Evolutionary conservation across 2,888 invertebrate genomes (phyloP), one percentile per base, ranked within the genome.

Genomic region (Drosophila leonis): DNA sequence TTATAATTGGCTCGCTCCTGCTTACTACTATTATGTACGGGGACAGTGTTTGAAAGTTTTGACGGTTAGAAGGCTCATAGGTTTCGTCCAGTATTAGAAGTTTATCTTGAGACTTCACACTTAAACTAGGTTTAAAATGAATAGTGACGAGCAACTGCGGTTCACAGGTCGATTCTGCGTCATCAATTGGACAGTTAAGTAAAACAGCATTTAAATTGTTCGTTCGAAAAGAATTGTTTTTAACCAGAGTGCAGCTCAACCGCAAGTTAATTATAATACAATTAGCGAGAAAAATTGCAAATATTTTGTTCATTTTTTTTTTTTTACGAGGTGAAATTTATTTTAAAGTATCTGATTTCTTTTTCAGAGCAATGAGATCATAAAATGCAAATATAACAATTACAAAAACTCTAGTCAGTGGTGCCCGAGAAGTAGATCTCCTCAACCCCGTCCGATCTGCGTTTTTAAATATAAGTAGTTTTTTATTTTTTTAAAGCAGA

Each of bases 101-200:
- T 18, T 65, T 80, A n/a, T 83, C 56, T 49, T 59, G 24, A 39
- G 42, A 51, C n/a, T 72, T 63, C 7, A 51, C n/a, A 41, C 69
- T 72, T n/a, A 80, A 54, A 41, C 69, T 75, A 8, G 83, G 75
- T n/a, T 37, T 73, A 56, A 75, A 67, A 44, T 66, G 65, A 33
- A 83, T 78, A 27, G 66, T 86, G 3, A 80, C 44, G 41, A 86
- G 67, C 18, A 83, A 33, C 18, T 83, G 78, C 20, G 81, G 59
- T 13, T 83, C 81, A 49, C 83, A 83, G 1, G 54, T 10, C 6
- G n/a, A n/a, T 20, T 65, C 46, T 13, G 49, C 44, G 8, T 56
- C 49, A 20, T 18, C 15, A 39, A 49, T 55, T 3, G 59, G 69
- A 10, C 80, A 80, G 33, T 67, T 68, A 10, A 83, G 24, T 18